phyloP scores from a whole-genome alignment of 2,888 invertebrate species.

The Thymelicus sylvestris region DNA sequence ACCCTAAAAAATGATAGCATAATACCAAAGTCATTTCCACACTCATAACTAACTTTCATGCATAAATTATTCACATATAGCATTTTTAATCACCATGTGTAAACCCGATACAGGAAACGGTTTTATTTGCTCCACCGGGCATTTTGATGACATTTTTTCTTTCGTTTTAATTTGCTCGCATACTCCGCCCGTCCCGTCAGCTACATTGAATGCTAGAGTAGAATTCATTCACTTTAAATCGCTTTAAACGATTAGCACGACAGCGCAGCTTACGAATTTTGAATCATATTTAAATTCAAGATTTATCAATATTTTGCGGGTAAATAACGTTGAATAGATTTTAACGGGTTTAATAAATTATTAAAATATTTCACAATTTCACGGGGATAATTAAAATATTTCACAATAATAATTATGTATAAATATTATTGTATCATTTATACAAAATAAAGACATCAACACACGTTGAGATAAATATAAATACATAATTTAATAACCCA shows the following conservation, averaged over 20 bases:
- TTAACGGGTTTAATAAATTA: no score
- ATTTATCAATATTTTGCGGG: neutral
- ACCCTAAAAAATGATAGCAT: no score
- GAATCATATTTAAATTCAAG: conserved; percentile 16
- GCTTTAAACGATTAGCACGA: conserved; percentile 37
- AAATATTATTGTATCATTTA: no score
- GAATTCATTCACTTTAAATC: conserved; percentile 46
- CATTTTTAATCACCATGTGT: conserved; percentile 50
- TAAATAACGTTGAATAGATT: no score
- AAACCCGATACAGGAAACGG: conserved; percentile 63
- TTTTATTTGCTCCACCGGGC: conserved; percentile 70
- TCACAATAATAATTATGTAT: no score
- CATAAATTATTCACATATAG: conserved; percentile 24
- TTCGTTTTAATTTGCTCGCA: conserved; percentile 63
- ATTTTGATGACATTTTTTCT: conserved; percentile 65
- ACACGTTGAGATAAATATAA: no score
- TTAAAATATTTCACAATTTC: no score
- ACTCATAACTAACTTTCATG: conserved; percentile 1
- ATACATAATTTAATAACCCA: no score
- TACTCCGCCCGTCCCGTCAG: conserved; percentile 53
- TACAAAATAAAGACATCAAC: no score
- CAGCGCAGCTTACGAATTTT: conserved; percentile 19
- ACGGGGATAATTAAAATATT: no score
- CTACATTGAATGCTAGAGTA: conserved; percentile 63
- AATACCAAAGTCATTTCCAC: no score